Conservation (phyloP, 2,888 invertebrate species). For the Heteromyza rotundicornis region DNA sequence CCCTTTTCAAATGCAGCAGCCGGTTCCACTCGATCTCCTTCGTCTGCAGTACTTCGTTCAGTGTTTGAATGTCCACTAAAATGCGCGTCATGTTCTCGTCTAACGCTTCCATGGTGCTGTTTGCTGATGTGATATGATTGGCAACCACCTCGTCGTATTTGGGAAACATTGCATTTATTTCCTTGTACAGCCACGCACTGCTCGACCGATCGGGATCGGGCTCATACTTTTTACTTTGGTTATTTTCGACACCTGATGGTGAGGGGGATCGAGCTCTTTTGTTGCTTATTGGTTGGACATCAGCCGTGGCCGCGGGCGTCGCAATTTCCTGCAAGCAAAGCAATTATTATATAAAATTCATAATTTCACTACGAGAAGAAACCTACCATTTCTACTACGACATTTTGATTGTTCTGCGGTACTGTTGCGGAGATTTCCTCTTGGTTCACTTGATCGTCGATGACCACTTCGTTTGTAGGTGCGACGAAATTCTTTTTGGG, state of each 20-base stretch:
- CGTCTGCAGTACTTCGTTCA: slow-evolving; percentile 76
- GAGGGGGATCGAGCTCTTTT: not conserved
- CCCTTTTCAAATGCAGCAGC: slow-evolving; percentile 79
- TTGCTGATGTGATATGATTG: slow-evolving; percentile 65
- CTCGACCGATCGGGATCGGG: slow-evolving; percentile 9
- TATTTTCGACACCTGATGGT: not conserved
- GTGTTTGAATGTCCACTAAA: slow-evolving; percentile 71
- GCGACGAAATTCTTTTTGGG: too few relatives aligned
- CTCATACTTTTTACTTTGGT: not conserved
- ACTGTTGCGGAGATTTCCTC: too few relatives aligned
- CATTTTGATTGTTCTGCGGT: too few relatives aligned
- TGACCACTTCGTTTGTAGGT: too few relatives aligned
- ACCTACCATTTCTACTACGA: too few relatives aligned
- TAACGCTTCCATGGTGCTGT: slow-evolving; percentile 68
- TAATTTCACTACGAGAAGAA: too few relatives aligned
- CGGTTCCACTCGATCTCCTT: slow-evolving; percentile 90
- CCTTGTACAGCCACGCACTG: slow-evolving; percentile 46
- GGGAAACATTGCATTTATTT: slow-evolving; percentile 44
- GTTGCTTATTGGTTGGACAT: not conserved
- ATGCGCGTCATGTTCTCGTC: slow-evolving; percentile 72
- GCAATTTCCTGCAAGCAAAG: too few relatives aligned
- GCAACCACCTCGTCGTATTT: slow-evolving; percentile 42
- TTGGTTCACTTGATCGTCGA: too few relatives aligned
- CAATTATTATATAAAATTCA: too few relatives aligned
- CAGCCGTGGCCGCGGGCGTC: too few relatives aligned